Base-by-base conservation (phyloP, 2,113 vertebrate genomes). In the Typhlomys cinereus region DNA sequence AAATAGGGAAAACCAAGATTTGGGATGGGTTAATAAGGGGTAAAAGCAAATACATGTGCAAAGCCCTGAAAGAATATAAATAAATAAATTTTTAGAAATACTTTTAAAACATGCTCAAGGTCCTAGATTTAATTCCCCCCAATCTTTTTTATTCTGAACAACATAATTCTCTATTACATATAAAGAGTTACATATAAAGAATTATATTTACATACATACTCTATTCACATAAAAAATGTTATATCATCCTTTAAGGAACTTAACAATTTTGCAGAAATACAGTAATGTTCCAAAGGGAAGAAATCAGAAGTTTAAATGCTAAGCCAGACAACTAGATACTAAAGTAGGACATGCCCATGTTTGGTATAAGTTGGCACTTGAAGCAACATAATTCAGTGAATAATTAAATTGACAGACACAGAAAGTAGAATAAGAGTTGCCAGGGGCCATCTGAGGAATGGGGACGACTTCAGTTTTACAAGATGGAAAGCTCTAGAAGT, bases 101-200 rank as follows among this genome's bases (percentile, higher is more conserved):
- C n/a, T n/a, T n/a, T n/a, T n/a, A n/a, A n/a, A n/a, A n/a, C 36
- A 54, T 39, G 36, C 31, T 1, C 10, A 84, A 54, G 81, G 34
- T 11, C 66, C 48, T 41, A 36, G 23, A 17, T 54, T 85, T 17
- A 41, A 54, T 41, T 27, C 64, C 48, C 1, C 39, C n/a, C 27
- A 46, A 52, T 41, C 61, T 57, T 57, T 57, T 59, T 54, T 13
- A 48, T 17, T 83, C 8, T 69, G 52, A 88, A 27, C 91, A 67
- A 82, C 34, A 87, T 61, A 39, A 78, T 75, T 90, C 54, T 73
- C 23, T 67, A 48, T 93, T 81, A 85, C 61, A 52, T 81, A 50
- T 34, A n/a, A n/a, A n/a, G n/a, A n/a, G n/a, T n/a, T n/a, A n/a
- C n/a, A n/a, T n/a, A n/a, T n/a, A n/a, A n/a, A n/a, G n/a, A n/a